Conservation (phyloP, 2,888 invertebrate genomes). For the Pomacea canaliculata region DNA sequence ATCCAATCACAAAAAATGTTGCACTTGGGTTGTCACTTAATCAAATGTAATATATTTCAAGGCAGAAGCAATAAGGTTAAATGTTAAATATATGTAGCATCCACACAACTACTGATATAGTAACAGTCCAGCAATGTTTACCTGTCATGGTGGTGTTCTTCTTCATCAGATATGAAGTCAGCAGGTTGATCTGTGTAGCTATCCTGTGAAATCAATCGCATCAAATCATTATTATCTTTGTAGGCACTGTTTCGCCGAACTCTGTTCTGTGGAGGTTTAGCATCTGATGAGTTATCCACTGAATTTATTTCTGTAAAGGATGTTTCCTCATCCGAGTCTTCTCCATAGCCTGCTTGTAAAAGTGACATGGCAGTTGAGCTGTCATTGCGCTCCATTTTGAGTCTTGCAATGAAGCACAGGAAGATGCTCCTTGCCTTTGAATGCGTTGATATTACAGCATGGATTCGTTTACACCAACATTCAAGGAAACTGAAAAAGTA, state of each 20-base stretch:
- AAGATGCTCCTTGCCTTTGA: too few relatives aligned
- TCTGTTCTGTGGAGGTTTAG: constrained; percentile 3
- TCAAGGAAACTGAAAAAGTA: too few relatives aligned
- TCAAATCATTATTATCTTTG: constrained; percentile 4
- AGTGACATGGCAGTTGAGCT: constrained; percentile 53
- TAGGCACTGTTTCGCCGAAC: background rate
- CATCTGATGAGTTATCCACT: background rate
- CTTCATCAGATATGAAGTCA: constrained; percentile 58
- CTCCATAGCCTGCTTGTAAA: constrained; percentile 41
- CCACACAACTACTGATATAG: too few relatives aligned
- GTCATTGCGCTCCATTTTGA: constrained; percentile 49
- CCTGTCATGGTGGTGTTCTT: constrained; percentile 33
- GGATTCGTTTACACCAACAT: too few relatives aligned
- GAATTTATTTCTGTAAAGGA: background rate
- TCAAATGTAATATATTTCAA: too few relatives aligned
- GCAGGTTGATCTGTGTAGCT: constrained; percentile 34
- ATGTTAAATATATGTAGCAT: too few relatives aligned
- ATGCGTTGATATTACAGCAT: too few relatives aligned
- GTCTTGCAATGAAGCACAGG: too few relatives aligned
- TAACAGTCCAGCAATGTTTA: background rate
- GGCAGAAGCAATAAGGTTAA: too few relatives aligned
- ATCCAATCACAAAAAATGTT: too few relatives aligned
- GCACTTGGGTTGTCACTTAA: too few relatives aligned
- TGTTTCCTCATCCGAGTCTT: constrained; percentile 39
- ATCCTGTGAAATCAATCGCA: constrained; percentile 9